Base-by-base conservation (phyloP, 2,113 vertebrate genomes). In the Clarias gariepinus region DNA sequence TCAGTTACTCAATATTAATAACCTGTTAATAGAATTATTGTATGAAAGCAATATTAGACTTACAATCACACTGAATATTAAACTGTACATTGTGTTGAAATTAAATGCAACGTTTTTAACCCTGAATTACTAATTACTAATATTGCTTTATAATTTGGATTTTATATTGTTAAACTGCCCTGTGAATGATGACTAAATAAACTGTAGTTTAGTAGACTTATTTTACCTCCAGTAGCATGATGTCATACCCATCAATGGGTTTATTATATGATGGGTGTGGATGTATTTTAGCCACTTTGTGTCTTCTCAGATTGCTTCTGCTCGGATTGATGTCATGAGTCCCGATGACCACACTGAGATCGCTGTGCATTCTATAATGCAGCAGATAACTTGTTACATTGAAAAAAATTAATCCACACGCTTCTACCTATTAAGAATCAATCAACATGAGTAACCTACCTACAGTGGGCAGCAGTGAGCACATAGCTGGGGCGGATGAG, bases 201-300 rank as follows among this genome's bases (percentile, higher is more conserved):
- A 36, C 33, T 36, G 33, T 47, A 47, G 4, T 18, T 18, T 3
- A 15, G 28, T 18, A 1, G 13, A 55, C 3, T 55, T 9, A 18
- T 77, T 57, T 64, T 83, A 95, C 95, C 94, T 94, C 91, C 1
- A 95, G 88, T 4, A 95, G 94, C 94, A 95, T 95, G 88, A 95
- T 92, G 55, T 95, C 95, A 47, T 91, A 92, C 25, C 13, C 57
- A 1, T 8, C 0, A 0, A 3, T 30, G 0, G 0, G 0, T 2
- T 5, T 1, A 4, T 10, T 7, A 28, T 23, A 95, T 19, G 3
- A 18, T 16, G 73, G 81, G 21, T 86, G 83, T n/a, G n/a, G n/a
- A n/a, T n/a, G n/a, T n/a, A n/a, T n/a, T n/a, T n/a, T n/a, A n/a
- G n/a, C n/a, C n/a, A 92, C 88, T 0, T 0, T 4, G 25, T 92